phyloP scores from a whole-genome alignment of 2,797 vertebrate species.

The Chelidonichthys spinosus region DNA sequence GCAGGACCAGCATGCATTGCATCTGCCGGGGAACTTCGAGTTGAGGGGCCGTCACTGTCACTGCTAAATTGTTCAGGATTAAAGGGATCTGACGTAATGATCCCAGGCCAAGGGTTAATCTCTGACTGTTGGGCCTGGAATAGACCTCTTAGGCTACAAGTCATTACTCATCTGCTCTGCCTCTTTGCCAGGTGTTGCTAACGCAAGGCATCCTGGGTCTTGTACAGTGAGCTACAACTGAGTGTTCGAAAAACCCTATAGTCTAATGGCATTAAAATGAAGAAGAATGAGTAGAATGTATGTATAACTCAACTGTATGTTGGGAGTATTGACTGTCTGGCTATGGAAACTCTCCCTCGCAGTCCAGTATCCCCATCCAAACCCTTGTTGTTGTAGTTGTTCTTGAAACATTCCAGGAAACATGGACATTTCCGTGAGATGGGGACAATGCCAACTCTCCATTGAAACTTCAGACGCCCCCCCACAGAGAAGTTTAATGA shows the following conservation, averaged over 20 bases:
- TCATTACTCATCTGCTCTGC: conserved; percentile 55
- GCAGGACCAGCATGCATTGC: conserved; percentile 4
- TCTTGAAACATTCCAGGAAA: conserved; percentile 49
- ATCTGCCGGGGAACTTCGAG: background rate
- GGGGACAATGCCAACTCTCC: conserved; percentile 13
- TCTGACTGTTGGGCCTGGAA: conserved; percentile 73
- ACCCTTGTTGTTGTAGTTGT: background rate
- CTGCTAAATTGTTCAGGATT: conserved; percentile 75
- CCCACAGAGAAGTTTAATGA: conserved; percentile 65
- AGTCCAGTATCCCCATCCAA: background rate
- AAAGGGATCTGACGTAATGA: conserved; percentile 77
- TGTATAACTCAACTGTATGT: background rate
- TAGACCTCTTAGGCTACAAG: conserved; percentile 69
- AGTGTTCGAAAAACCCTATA: background rate
- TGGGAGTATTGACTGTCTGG: background rate
- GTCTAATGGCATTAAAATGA: background rate
- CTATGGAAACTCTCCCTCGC: background rate
- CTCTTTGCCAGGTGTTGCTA: conserved; percentile 37
- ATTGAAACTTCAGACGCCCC: conserved; percentile 11
- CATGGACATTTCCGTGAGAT: conserved; percentile 23
- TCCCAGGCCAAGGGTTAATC: conserved; percentile 79
- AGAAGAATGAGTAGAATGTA: background rate
- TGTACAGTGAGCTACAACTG: background rate
- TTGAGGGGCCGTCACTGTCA: conserved; percentile 12
- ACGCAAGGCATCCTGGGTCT: background rate